Evolutionary conservation across 1,140 invertebrate genomes (phyloP), one percentile per base, ranked within the genome.

Genomic region (Zeugodacus cucurbitae): DNA sequence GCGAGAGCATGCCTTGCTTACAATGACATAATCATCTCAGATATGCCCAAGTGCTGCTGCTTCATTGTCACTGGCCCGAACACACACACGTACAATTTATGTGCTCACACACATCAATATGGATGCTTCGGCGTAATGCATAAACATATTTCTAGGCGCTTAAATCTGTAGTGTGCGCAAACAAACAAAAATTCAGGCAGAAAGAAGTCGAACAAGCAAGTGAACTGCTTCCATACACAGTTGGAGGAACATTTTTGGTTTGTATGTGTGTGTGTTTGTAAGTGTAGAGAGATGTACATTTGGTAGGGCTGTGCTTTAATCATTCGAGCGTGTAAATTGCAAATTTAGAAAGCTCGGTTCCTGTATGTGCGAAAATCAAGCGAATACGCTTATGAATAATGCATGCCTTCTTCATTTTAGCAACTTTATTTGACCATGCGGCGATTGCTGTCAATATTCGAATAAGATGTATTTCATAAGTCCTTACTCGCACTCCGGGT

Each of bases 101-200:
- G 14, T 67, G 14, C 64, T 29, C 17, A 29, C 67, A 74, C 29
- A 41, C 11, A 8, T 62, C 59, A 26, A 29, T 67, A 67, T 4
- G 10, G 10, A 74, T 74, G 17, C 34, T 32, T 37, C 32, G 0
- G 20, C 32, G 34, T 41, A 74, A 37, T 74, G 34, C 34, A 74
- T 41, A 74, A 74, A 74, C 67, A 41, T 74, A 74, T 10, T 74
- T 74, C 5, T 37, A 74, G 67, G 67, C 67, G 67, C 34, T 74
- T 41, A 37, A 41, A 74, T 41, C 17, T 41, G 67, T 7, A 74
- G 32, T 41, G 20, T 34, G 67, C 6, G n/a, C 58, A 70, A 29
- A 70, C 67, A 70, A 37, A 70, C n/a, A 64, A 37, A 7, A 32
- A 37, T 1, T 2, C 2, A 17, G 3, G 32, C 6, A 22, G 32